Base-by-base conservation (phyloP, 2,888 invertebrate species). In the Apantesis nais region DNA sequence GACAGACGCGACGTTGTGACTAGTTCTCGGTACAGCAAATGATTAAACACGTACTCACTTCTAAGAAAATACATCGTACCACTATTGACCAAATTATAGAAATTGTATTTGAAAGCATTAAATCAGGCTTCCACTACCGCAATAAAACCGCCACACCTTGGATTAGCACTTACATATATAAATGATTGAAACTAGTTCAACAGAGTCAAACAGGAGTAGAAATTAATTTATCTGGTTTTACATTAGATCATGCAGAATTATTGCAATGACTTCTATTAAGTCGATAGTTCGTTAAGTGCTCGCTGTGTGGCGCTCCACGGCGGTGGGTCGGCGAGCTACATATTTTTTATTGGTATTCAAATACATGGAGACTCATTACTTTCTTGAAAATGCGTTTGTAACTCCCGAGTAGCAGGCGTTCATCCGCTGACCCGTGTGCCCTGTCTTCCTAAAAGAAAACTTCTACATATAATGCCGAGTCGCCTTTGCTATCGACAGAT, bases 181-280 rank as follows among this genome's bases (percentile, higher is more conserved):
- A 55, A 68, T 75, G 64, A 76, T 80, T 76, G 61, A 77, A 74
- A 80, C 74, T 68, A 68, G 74, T 70, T 48, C 22, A 69, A 37
- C 63, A 48, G 60, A 48, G 0, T 4, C 39, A 34, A 29, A 31
- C n/a, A 65, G 39, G 22, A 66, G 66, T 41, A 58, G 29, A 39
- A 58, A 58, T 66, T 29, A 25, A 55, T 29, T 11, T 16, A 29
- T 66, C 66, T 58, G 41, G 66, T 22, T 66, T 58, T 63, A 29
- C 44, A 31, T 31, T 63, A 29, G 44, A 63, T 31, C 29, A 63
- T 63, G 29, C 14, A 58, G 16, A 58, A 29, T 14, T 4, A 58
- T 58, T 58, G 58, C 29, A 58, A 58, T 29, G 58, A 16, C 29
- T 63, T 25, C 31, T 22, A 63, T 29, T 22, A 22, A 12, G 22